Evolutionary conservation across 2,113 vertebrate species (phyloP).

Genomic region (Crotalus tigris): DNA sequence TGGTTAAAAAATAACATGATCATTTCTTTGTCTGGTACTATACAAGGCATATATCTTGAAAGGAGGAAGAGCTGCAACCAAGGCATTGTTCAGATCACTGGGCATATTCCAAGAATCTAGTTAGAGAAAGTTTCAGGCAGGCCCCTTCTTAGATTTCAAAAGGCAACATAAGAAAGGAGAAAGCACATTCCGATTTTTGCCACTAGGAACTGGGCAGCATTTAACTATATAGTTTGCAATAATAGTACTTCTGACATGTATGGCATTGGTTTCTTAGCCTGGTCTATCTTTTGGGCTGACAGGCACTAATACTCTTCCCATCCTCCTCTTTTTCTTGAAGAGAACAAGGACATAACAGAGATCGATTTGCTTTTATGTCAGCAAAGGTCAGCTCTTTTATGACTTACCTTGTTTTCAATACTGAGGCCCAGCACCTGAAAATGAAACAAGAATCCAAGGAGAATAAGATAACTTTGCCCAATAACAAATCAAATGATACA

Average conservation of each 20-base stretch:
- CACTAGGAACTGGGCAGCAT: neutral
- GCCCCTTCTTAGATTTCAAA: neutral
- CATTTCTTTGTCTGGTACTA: neutral
- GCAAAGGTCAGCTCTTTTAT: neutral
- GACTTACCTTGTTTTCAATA: conserved; percentile 58
- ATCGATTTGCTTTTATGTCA: neutral
- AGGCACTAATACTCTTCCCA: neutral
- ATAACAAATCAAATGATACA: neutral
- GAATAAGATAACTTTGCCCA: neutral
- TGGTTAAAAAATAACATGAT: neutral
- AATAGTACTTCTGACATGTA: neutral
- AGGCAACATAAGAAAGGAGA: neutral
- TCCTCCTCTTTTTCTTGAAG: neutral
- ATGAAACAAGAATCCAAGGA: conserved; percentile 24
- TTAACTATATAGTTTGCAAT: neutral
- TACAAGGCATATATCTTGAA: neutral
- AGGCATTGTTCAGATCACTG: neutral
- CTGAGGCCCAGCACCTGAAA: conserved; percentile 57
- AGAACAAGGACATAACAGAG: neutral
- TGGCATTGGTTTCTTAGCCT: neutral
- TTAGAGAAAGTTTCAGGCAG: neutral
- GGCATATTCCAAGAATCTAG: neutral
- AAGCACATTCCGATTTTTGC: neutral
- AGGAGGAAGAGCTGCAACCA: neutral
- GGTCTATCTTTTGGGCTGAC: neutral